These are phyloP conservation scores for Cuculus canorus DNA, from an alignment of 2,797 vertebrate genomes.

Conservation along the genomic window DNA sequence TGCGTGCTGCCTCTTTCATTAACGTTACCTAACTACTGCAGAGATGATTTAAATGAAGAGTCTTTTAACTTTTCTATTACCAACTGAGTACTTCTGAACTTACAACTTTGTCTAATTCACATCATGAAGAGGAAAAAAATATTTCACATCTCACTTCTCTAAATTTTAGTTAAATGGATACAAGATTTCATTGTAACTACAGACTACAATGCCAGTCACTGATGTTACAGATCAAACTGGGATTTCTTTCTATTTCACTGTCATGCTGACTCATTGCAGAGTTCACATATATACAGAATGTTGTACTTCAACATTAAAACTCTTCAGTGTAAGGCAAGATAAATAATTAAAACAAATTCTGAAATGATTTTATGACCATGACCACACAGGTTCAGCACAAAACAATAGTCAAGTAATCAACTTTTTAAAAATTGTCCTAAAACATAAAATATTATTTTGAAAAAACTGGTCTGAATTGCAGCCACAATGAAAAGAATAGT, in stretches of 20 bases:
- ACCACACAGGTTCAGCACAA: not conserved
- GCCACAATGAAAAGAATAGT: not conserved
- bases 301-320: not conserved
- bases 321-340: not conserved
- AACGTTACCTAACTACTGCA: constrained; percentile 39
- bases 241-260: not conserved
- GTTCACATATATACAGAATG: not conserved
- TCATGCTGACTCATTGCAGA: not conserved
- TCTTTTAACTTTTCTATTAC: constrained; percentile 36
- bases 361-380: not conserved
- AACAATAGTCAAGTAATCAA: not conserved
- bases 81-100: not conserved
- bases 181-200: not conserved
- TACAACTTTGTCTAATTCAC: constrained; percentile 33
- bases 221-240: constrained; percentile 13
- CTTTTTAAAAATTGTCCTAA: not conserved
- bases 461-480: not conserved
- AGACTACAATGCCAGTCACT: not conserved
- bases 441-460: not conserved
- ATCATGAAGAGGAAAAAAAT: constrained; percentile 13
- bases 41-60: constrained; percentile 30
- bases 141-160: constrained; percentile 16
- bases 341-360: not conserved
- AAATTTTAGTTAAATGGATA: constrained; percentile 16
- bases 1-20: constrained; percentile 45